Conservation (phyloP, 2,888 invertebrate genomes). For the Cerastis leucographa region DNA sequence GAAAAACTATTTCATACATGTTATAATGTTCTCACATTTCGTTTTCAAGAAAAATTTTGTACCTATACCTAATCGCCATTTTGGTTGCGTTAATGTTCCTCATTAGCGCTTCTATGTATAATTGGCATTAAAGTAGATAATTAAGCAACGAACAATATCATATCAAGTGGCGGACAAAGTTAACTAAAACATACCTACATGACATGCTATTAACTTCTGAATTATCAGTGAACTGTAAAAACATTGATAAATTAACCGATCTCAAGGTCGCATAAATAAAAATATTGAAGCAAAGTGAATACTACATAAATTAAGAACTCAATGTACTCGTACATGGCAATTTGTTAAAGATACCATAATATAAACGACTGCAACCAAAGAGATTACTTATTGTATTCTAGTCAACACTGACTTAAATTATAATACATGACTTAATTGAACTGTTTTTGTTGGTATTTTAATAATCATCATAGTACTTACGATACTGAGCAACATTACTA, state of each 20-base stretch:
- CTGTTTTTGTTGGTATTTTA: slow-evolving; percentile 35
- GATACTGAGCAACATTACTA: neutral
- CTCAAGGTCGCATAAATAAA: slow-evolving; percentile 3
- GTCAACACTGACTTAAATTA: slow-evolving; percentile 51
- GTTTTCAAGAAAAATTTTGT: neutral
- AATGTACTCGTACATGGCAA: neutral
- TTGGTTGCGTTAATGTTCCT: slow-evolving; percentile 8
- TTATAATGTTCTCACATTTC: neutral
- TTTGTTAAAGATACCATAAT: neutral
- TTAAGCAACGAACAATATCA: neutral
- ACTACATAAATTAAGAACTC: neutral
- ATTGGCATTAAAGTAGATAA: slow-evolving; percentile 26
- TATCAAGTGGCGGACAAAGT: slow-evolving; percentile 9
- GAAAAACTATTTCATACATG: slow-evolving; percentile 8
- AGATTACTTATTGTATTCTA: slow-evolving; percentile 65
- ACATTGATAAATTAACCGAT: slow-evolving; percentile 8
- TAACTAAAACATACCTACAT: slow-evolving; percentile 3
- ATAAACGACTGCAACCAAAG: slow-evolving; percentile 59
- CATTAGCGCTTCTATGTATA: slow-evolving; percentile 19
- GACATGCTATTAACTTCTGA: neutral
- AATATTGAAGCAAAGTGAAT: neutral
- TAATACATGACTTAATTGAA: slow-evolving; percentile 42
- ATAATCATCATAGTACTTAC: neutral
- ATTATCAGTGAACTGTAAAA: slow-evolving; percentile 6
- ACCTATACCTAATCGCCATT: neutral